Conservation (phyloP, 2,888 invertebrate species). For the Torymus auratus region DNA sequence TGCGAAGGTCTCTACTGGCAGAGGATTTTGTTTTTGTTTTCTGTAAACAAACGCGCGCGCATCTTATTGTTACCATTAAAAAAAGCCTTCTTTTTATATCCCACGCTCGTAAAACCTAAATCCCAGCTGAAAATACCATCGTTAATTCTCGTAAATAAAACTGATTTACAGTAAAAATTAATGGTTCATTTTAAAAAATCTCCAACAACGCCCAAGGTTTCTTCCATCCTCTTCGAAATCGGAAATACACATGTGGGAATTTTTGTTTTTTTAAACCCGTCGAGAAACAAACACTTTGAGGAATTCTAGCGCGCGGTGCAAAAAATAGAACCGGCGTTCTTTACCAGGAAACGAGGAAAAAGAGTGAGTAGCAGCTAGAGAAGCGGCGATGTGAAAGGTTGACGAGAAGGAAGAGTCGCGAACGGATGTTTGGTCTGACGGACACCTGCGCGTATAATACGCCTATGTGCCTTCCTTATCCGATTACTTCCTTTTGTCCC, state of each 20-base stretch:
- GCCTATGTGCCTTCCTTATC: constrained; percentile 31
- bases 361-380: too few relatives aligned
- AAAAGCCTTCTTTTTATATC: too few relatives aligned
- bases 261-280: neutral
- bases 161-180: neutral
- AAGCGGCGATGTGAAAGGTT: neutral
- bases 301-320: neutral
- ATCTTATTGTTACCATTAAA: too few relatives aligned
- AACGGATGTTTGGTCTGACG: constrained; percentile 61
- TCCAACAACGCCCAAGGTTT: too few relatives aligned
- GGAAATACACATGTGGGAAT: too few relatives aligned
- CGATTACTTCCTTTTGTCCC: constrained; percentile 44
- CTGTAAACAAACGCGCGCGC: too few relatives aligned
- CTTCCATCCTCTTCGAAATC: too few relatives aligned
- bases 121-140: neutral
- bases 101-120: too few relatives aligned
- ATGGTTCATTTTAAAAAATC: too few relatives aligned
- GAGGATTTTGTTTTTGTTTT: too few relatives aligned
- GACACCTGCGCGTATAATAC: constrained; percentile 49
- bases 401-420: neutral
- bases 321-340: neutral
- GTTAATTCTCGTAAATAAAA: neutral
- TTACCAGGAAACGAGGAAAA: neutral
- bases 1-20: too few relatives aligned
- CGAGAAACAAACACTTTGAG: neutral